These are phyloP conservation scores for Odontamblyopus lacepedii DNA, from an alignment of 2,797 vertebrate species.

Conservation along the genomic window DNA sequence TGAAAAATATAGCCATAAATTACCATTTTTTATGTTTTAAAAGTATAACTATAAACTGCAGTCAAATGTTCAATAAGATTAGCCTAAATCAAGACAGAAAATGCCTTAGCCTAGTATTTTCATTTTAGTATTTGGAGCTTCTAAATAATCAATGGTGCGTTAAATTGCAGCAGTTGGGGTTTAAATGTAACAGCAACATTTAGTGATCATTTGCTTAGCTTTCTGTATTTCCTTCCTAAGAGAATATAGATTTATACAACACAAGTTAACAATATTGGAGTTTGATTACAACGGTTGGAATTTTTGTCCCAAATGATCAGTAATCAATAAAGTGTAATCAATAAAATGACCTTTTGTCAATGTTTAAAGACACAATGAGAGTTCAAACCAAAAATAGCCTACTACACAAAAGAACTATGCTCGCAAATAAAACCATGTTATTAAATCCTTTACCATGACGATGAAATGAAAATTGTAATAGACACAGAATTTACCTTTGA, in stretches of 20 bases:
- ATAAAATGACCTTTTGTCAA: not conserved
- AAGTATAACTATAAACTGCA: too few relatives aligned
- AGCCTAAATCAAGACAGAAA: too few relatives aligned
- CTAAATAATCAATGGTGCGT: not conserved
- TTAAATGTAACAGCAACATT: not conserved
- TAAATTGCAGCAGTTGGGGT: not conserved
- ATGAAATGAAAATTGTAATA: too few relatives aligned
- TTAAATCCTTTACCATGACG: too few relatives aligned
- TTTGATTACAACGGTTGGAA: not conserved
- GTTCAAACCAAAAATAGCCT: not conserved
- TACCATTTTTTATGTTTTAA: too few relatives aligned
- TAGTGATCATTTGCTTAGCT: not conserved
- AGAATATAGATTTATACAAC: not conserved
- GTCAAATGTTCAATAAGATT: too few relatives aligned
- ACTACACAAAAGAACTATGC: not conserved
- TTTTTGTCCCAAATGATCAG: not conserved
- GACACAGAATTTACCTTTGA: not conserved
- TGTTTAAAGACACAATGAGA: not conserved
- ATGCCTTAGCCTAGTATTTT: not conserved
- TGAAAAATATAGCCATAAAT: too few relatives aligned
- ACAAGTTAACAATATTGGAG: not conserved
- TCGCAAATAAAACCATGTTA: too few relatives aligned
- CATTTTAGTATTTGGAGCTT: not conserved
- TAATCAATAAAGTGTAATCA: conserved; percentile 9
- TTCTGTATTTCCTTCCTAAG: not conserved